Evolutionary conservation across 2,113 vertebrate species (phyloP).

Genomic region (Catharus minimus): DNA sequence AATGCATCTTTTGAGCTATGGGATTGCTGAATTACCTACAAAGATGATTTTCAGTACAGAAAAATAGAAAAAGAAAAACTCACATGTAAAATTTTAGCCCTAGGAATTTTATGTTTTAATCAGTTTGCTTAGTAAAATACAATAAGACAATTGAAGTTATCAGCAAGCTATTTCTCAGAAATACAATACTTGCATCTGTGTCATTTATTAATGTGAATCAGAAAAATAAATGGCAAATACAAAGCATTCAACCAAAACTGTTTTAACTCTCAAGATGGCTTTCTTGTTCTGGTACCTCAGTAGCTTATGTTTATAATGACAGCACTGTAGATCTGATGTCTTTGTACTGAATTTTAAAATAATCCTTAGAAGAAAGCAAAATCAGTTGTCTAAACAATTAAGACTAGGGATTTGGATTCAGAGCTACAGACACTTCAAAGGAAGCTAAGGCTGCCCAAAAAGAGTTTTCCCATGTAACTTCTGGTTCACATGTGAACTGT

Average conservation of each 20-base stretch:
- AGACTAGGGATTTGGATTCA: not conserved
- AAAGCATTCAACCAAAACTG: constrained; percentile 43
- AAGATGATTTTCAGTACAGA: constrained; percentile 6
- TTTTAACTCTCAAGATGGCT: constrained; percentile 65
- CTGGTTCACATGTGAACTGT: not conserved
- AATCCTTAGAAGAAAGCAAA: constrained; percentile 43
- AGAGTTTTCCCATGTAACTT: constrained; percentile 18
- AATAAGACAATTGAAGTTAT: constrained; percentile 73
- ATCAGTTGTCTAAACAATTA: constrained; percentile 44
- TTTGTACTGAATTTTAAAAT: constrained; percentile 51
- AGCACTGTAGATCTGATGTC: constrained; percentile 41
- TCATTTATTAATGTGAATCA: constrained; percentile 75
- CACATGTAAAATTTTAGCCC: constrained; percentile 21
- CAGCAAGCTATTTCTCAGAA: constrained; percentile 80
- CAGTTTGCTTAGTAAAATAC: constrained; percentile 84
- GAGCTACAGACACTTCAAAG: constrained; percentile 32
- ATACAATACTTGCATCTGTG: constrained; percentile 76
- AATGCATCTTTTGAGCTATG: not conserved
- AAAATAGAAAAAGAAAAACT: not conserved
- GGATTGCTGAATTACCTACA: constrained; percentile 13
- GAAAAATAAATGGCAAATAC: constrained; percentile 65
- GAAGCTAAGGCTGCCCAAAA: constrained; percentile 1
- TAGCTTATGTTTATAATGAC: constrained; percentile 45
- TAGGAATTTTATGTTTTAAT: constrained; percentile 68
- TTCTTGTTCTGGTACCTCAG: constrained; percentile 39